Base-by-base conservation (phyloP, 2,113 vertebrate species). In the Eulemur macaco region DNA sequence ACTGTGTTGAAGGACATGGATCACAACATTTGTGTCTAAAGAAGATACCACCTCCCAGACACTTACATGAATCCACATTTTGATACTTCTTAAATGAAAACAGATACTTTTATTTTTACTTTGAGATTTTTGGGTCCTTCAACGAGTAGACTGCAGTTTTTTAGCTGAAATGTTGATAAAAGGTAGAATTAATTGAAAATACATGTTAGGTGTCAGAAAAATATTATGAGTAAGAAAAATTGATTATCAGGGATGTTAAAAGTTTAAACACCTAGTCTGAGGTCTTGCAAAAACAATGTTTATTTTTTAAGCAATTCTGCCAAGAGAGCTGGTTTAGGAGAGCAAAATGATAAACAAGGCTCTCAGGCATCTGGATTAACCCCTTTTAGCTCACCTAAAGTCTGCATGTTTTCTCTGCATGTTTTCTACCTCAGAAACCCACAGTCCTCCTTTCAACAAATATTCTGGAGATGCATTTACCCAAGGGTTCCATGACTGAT, bases 211-310 rank as follows among this genome's bases (percentile, higher is more conserved):
- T 37, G 21, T 58, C 82, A 74, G 54, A 52, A 20, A 94, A 96
- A 82, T 56, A 78, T 50, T 80, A 71, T 63, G 50, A 86, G 37
- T 71, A n/a, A 95, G 42, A 81, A 15, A 95, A 56, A 81, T 71
- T 71, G 82, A 96, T 82, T 39, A 34, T 14, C 60, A 54, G 2
- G 27, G 20, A 31, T 71, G 92, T 69, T 34, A 56, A 86, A 73
- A 52, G 50, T 71, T 96, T 86, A 92, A 58, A 54, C 31, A 87
- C 21, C 45, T 78, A 58, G 52, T 4, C 15, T 60, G 23, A 92
- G 29, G 54, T 76, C 69, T 97, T 96, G 20, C 58, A 71, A 84
- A 97, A 93, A 50, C 9, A 77, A 1, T 89, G 37, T 93, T 97
- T 96, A 45, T 73, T 86, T 95, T 89, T 66, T 27, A 94, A 42